Base-by-base conservation (phyloP, 2,888 invertebrate genomes). In the Amiota minor region DNA sequence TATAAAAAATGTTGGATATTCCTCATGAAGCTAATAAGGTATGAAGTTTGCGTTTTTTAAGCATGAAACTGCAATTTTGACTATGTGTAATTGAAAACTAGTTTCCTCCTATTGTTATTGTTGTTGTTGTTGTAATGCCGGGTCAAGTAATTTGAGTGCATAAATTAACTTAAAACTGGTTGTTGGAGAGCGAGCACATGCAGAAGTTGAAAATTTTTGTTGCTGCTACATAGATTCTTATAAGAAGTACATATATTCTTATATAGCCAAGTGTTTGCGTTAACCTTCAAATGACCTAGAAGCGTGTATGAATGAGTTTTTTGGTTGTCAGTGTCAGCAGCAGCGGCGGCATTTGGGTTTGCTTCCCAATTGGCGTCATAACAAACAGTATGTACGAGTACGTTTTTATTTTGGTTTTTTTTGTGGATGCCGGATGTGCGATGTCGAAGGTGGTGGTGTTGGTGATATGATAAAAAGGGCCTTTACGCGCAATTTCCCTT, bases 11-110 rank as follows among this genome's bases (percentile, higher is more conserved):
- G 89, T 83, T 89, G 79, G 88, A 86, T 83, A 77, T 89, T 55
- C 89, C 89, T 72, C 81, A 83, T 67, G 89, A 88, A 80, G 81
- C 81, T 49, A 88, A 35, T 35, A 35, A 89, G 85, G 89, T 89
- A n/a, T n/a, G n/a, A 80, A 82, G 86, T 77, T 61, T 18, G 9
- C 11, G 14, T 59, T 11, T 71, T 75, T 78, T 68, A 72, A 77
- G 73, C 64, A 69, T 47, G 74, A 70, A 72, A 72, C 55, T 18
- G 53, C 64, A 67, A 65, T 64, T 67, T 75, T 73, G 72, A 20
- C 46, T 50, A 50, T 50, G 8, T 49, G 53, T n/a, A 50, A n/a
- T 68, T 4, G 50, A 68, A 35, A 50, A 35, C 67, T 18, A 65
- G 65, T 68, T 68, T 68, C 10, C 20, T 62, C 35, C 61, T 18